These are phyloP conservation scores for Nymphalis c-album DNA, from an alignment of 2,888 invertebrate genomes.

Conservation along the genomic window DNA sequence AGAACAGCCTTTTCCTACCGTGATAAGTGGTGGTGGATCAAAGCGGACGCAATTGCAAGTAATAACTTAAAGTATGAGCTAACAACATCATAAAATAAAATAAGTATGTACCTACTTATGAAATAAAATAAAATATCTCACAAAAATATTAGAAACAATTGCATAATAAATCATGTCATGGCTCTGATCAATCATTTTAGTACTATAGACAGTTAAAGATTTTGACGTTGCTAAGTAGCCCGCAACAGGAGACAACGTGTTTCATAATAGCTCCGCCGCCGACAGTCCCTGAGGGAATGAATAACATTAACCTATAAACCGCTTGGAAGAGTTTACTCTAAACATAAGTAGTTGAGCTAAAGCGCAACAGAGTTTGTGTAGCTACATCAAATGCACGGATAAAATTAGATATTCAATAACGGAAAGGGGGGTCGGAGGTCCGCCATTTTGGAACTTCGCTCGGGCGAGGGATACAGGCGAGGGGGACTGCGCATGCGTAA, in stretches of 20 bases:
- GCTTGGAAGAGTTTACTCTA: conserved; percentile 35
- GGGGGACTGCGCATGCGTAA: conserved; percentile 76
- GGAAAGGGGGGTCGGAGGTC: conserved; percentile 73
- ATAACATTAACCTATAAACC: conserved; percentile 38
- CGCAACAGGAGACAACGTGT: conserved; percentile 32
- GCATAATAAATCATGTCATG: too few species aligned
- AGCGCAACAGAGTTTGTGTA: conserved; percentile 57
- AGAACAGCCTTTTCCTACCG: not conserved
- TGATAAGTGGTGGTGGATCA: not conserved
- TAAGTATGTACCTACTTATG: too few species aligned
- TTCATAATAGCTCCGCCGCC: conserved; percentile 31
- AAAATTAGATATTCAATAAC: conserved; percentile 82
- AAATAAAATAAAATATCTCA: too few species aligned
- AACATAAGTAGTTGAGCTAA: conserved; percentile 36
- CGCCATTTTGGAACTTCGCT: conserved; percentile 76
- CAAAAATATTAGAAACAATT: too few species aligned
- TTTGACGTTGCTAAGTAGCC: conserved; percentile 21
- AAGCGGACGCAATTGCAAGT: not conserved
- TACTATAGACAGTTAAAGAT: not conserved
- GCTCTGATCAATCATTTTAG: not conserved
- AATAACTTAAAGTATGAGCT: not conserved
- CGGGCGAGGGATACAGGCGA: conserved; percentile 64
- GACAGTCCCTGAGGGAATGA: conserved; percentile 29
- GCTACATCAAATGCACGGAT: conserved; percentile 70
- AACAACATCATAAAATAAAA: too few species aligned